phyloP scores from a whole-genome alignment of 2,888 invertebrate species.

The Halocaridina rubra region DNA sequence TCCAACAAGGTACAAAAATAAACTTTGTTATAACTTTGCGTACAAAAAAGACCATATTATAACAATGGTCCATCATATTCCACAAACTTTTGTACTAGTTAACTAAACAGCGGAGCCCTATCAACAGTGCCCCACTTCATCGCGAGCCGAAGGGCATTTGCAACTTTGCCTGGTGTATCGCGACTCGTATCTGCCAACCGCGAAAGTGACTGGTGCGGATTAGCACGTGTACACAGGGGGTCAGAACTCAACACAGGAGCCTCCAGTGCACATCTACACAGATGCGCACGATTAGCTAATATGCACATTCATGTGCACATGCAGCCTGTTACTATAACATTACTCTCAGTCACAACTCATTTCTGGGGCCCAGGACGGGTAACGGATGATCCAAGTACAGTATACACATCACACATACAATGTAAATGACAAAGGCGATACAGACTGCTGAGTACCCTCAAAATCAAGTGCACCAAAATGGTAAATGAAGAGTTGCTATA shows the following conservation, averaged over 20 bases:
- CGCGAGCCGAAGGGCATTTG: conserved; percentile 25
- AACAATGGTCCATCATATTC: conserved; percentile 66
- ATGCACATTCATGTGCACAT: conserved; percentile 35
- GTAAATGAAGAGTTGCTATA: too few species aligned
- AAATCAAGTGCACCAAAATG: too few species aligned
- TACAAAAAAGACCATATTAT: conserved; percentile 68
- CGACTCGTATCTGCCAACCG: conserved; percentile 35
- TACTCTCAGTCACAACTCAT: conserved; percentile 40
- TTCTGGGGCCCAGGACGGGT: conserved; percentile 47
- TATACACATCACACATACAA: conserved; percentile 11
- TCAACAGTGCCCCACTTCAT: conserved; percentile 44
- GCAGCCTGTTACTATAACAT: conserved; percentile 31
- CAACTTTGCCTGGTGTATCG: conserved; percentile 14
- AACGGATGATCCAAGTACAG: conserved; percentile 7
- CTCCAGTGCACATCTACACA: conserved; percentile 23
- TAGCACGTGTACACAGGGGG: conserved; percentile 52
- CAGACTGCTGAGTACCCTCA: too few species aligned
- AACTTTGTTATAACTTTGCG: conserved; percentile 71
- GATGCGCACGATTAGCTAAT: conserved; percentile 16
- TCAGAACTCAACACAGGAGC: conserved; percentile 56
- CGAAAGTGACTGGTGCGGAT: conserved; percentile 51
- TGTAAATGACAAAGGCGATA: too few species aligned
- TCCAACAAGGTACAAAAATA: conserved; percentile 78
- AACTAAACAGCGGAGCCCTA: conserved; percentile 60
- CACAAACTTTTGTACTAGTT: conserved; percentile 60